Evolutionary conservation across 2,113 vertebrate genomes (phyloP), one percentile per base, ranked within the genome.

Genomic region (Felis chaus): DNA sequence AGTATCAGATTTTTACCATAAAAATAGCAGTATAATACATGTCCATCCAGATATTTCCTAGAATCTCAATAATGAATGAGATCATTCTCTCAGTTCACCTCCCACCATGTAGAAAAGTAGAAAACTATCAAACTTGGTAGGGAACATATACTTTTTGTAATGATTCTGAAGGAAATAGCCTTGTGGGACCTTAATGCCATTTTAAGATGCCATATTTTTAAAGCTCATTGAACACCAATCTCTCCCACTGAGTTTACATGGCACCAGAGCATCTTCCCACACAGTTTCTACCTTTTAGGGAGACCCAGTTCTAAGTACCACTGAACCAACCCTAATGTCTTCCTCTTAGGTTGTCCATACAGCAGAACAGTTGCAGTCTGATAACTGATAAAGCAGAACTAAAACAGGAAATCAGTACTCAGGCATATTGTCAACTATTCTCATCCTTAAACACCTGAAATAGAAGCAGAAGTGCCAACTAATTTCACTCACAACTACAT

Each of bases 221-320:
- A 85, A 88, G 39, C 27, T 91, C 53, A 85, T 14, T 85, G 61
- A 93, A 53, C 29, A n/a, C 45, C 23, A n/a, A 82, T 71, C 73
- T 93, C 78, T 93, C 48, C 39, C 73, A 68, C 39, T 93, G 92
- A 95, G 61, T 83, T 94, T 79, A 41, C 25, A 29, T 33, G 50
- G 4, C 66, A 76, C 39, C 14, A 93, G 82, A 81, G 13, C 61
- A 18, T 82, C 53, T 74, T 66, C 50, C 31, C 41, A 94, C 12
- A 84, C 3, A 25, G 29, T 76, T 90, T 88, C 80, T 48, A 29
- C 48, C 39, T 92, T n/a, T 96, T 18, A 71, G n/a, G 36, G 29
- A 68, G 12, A 18, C 48, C 7, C 50, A 55, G 8, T 15, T 92
- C 63, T 29, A 84, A 80, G 50, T 5, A 80, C 19, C 9, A 88